phyloP scores from a whole-genome alignment of 2,888 invertebrate species.

The Melieria omissa region DNA sequence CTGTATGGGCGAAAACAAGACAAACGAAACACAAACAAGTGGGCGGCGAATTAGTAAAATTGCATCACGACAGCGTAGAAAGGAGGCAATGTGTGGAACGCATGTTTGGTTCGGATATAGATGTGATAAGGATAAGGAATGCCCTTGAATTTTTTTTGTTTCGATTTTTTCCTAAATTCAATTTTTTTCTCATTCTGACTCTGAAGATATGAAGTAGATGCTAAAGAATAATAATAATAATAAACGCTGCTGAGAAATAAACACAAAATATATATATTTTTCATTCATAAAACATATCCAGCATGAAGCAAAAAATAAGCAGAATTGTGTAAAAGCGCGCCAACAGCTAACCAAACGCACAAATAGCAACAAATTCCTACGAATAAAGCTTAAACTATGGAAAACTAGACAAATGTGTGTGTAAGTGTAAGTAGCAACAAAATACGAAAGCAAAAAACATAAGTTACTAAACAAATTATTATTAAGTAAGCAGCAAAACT shows the following conservation, averaged over 20 bases:
- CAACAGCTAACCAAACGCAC: not conserved
- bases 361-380: no score
- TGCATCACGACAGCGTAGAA: no score
- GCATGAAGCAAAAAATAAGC: not conserved
- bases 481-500: conserved; percentile 2
- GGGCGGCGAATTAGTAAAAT: no score
- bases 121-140: not conserved
- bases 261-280: conserved; percentile 42
- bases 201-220: not conserved
- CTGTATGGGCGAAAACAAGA: conserved; percentile 67
- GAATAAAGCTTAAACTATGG: conserved; percentile 15
- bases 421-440: conserved; percentile 29
- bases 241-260: not conserved
- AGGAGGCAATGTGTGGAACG: not conserved
- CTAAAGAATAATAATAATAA: no score
- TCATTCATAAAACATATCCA: not conserved
- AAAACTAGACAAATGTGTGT: conserved; percentile 32
- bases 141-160: not conserved
- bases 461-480: conserved; percentile 37
- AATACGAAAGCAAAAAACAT: conserved; percentile 53
- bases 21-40: no score
- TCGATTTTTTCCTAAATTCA: not conserved
- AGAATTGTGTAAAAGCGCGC: conserved; percentile 62
- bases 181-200: not conserved
- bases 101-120: not conserved